Conservation (phyloP, 2,113 vertebrate species). For the Platichthys flesus region DNA sequence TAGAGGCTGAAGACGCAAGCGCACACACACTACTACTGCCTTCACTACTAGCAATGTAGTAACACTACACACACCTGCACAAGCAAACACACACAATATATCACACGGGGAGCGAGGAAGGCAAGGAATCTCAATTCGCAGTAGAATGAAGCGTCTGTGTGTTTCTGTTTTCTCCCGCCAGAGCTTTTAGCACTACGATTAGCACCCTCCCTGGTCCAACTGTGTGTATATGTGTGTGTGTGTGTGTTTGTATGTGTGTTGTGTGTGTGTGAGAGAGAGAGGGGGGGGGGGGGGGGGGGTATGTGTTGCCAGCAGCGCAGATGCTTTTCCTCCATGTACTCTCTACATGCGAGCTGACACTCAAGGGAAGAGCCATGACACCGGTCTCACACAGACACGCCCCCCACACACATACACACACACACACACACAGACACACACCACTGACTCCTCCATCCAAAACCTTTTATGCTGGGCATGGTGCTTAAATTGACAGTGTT, state of each 20-base stretch:
- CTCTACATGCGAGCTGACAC: slow-evolving; percentile 63
- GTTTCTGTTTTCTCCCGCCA: slow-evolving; percentile 13
- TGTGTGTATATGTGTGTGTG: slow-evolving; percentile 27
- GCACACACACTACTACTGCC: background rate
- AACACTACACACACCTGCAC: background rate
- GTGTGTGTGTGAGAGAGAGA: slow-evolving; percentile 6
- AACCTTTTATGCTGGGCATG: no score
- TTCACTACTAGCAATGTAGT: background rate
- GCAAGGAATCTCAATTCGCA: background rate
- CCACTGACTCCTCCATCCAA: background rate
- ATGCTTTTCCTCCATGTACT: slow-evolving; percentile 71
- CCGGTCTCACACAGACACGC: slow-evolving; percentile 40
- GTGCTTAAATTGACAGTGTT: no score
- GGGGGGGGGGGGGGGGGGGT: background rate
- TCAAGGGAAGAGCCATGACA: slow-evolving; percentile 63
- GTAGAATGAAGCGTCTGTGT: background rate
- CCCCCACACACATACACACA: slow-evolving; percentile 35
- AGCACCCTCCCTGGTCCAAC: slow-evolving; percentile 57
- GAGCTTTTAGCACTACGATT: slow-evolving; percentile 64
- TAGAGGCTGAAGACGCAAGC: slow-evolving; percentile 5
- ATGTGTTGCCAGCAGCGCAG: slow-evolving; percentile 66
- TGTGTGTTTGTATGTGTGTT: slow-evolving; percentile 34
- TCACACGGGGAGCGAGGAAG: background rate
- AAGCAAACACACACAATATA: background rate
- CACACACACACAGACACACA: background rate